Base-by-base conservation (phyloP, 2,888 invertebrate species). In the Acronicta leporina region DNA sequence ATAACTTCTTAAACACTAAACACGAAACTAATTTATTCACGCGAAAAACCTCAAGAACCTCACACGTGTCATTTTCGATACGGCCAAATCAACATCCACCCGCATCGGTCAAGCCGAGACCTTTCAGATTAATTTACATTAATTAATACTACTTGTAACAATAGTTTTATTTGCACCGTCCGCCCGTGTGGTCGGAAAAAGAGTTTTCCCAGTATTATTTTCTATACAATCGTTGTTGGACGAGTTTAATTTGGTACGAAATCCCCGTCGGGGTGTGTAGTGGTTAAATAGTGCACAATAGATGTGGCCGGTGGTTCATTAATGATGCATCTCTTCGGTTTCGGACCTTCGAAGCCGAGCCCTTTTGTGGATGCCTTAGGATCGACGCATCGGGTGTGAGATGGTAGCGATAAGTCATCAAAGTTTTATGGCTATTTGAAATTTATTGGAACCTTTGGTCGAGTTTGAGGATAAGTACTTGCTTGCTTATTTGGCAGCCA, bases 231-330 rank as follows among this genome's bases (percentile, higher is more conserved):
- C 87, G 86, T 82, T 69, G 68, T 73, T 73, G 53, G 85, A 80
- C 74, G 79, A 80, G 88, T 89, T 92, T 87, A 87, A 90, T 89
- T 91, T 85, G 75, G 81, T 73, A 63, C 77, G 75, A 85, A 84
- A 84, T 86, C 84, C 85, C 82, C 69, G 70, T 68, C 70, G 78
- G 81, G 81, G 79, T 75, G 85, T 86, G 84, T 87, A 85, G 88
- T 88, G 84, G 89, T 90, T 89, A 92, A 92, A 91, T 92, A 92
- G 89, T 92, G 89, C 86, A 94, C 94, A 94, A 93, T 92, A 89
- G 89, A 88, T 85, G 88, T 88, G 89, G 89, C 83, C 84, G 81
- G 84, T 73, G 62, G 75, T 68, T 84, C 89, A 92, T 93, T 91
- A 94, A 92, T 86, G 87, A 91, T 94, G 89, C 87, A 94, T 79